phyloP scores from a whole-genome alignment of 1,140 invertebrate species.

The Sitobion miscanthi region DNA sequence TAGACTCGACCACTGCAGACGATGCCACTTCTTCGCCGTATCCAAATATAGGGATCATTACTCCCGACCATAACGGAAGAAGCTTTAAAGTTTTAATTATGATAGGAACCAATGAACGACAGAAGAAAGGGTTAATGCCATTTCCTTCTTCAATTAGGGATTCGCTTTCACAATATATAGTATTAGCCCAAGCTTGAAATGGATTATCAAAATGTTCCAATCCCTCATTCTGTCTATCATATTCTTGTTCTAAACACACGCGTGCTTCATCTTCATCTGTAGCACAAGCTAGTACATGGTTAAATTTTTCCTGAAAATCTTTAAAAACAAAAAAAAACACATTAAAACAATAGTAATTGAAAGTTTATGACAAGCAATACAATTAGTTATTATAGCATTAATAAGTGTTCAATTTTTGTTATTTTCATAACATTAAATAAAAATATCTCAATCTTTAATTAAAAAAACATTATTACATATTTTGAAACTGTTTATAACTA shows the following conservation, averaged over 20 bases:
- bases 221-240: neutral
- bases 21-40: neutral
- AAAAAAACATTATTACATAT: no score
- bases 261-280: neutral
- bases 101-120: neutral
- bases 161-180: neutral
- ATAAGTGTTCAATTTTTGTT: no score
- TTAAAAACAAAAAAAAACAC: neutral
- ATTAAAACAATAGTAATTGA: no score
- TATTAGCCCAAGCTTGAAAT: neutral
- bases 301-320: neutral
- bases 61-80: no score
- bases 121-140: neutral
- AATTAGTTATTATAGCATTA: no score
- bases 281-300: neutral
- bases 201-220: neutral
- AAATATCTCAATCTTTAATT: no score
- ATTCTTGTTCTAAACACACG: neutral
- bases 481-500: no score
- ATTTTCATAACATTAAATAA: no score
- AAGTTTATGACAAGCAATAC: no score
- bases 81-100: neutral
- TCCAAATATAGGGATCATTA: neutral
- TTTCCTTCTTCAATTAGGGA: neutral
- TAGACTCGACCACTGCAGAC: neutral